These are phyloP conservation scores for Sebastes hubbsi DNA, from an alignment of 2,797 vertebrate genomes.

Conservation along the genomic window DNA sequence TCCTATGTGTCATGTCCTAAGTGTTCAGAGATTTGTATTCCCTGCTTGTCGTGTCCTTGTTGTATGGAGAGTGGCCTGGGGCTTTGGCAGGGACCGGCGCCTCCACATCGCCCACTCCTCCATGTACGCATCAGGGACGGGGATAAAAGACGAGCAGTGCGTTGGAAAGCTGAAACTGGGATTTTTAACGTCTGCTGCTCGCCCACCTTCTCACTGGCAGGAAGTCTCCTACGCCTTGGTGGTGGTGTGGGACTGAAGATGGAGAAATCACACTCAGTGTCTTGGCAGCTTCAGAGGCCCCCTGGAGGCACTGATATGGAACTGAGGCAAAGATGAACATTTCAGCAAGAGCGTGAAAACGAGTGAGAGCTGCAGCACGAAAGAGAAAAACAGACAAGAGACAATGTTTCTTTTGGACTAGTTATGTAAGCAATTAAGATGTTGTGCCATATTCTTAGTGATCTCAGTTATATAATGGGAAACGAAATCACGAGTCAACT, in stretches of 20 bases:
- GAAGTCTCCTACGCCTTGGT: conserved; percentile 65
- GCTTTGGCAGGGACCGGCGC: conserved; percentile 28
- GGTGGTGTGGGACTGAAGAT: conserved; percentile 65
- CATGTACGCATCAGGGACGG: conserved; percentile 43
- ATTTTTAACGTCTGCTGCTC: conserved; percentile 61
- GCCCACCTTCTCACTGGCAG: conserved; percentile 76
- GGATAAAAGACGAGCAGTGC: conserved; percentile 59
- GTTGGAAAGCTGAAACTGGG: conserved; percentile 32
- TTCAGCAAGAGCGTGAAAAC: conserved; percentile 38
- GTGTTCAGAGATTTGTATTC: conserved; percentile 7
- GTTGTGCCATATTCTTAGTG: conserved; percentile 36
- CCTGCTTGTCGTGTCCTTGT: conserved; percentile 5
- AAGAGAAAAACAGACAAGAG: conserved; percentile 47
- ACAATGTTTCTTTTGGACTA: conserved; percentile 62
- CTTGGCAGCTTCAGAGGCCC: conserved; percentile 66
- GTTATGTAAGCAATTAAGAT: conserved; percentile 67
- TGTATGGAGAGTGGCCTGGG: conserved; percentile 15
- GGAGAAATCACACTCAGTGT: conserved; percentile 68
- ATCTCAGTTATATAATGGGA: conserved; percentile 42
- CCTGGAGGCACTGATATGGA: conserved; percentile 59
- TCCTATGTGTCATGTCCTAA: neutral
- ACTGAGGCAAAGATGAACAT: conserved; percentile 50
- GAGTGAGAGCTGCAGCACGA: conserved; percentile 28
- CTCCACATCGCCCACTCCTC: conserved; percentile 62
- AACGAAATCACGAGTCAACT: conserved; percentile 27